phyloP scores from a whole-genome alignment of 2,113 vertebrate genomes.

The Bostrychus sinensis region DNA sequence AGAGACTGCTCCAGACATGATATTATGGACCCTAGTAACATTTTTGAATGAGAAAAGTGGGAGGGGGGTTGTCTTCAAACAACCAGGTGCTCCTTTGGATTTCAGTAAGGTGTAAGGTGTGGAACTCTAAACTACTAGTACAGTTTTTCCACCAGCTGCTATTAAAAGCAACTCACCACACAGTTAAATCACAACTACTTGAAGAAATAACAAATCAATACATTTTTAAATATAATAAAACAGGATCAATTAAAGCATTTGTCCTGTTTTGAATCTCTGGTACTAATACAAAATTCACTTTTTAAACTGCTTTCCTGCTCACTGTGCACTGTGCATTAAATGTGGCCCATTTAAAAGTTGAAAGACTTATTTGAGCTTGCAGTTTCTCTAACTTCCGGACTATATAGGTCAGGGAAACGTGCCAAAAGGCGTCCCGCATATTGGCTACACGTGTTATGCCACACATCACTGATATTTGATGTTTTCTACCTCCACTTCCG shows the following conservation, averaged over 20 bases:
- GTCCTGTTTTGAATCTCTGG: neutral
- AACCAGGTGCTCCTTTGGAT: too few relatives aligned
- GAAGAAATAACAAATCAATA: neutral
- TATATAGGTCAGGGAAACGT: slow-evolving; percentile 69
- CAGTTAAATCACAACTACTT: too few relatives aligned
- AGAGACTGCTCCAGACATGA: too few relatives aligned
- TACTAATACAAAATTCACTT: neutral
- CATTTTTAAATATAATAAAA: neutral
- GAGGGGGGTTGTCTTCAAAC: too few relatives aligned
- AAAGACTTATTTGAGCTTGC: slow-evolving; percentile 64
- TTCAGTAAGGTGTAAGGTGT: too few relatives aligned
- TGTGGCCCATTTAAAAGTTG: slow-evolving; percentile 71
- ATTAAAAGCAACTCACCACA: too few relatives aligned
- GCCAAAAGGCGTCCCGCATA: slow-evolving; percentile 69
- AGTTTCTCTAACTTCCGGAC: slow-evolving; percentile 67
- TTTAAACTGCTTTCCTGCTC: slow-evolving; percentile 14
- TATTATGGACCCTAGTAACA: too few relatives aligned
- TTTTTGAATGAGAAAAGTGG: too few relatives aligned
- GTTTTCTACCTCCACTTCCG: slow-evolving; percentile 63
- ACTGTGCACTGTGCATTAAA: slow-evolving; percentile 54
- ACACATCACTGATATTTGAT: slow-evolving; percentile 70
- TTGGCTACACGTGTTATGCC: slow-evolving; percentile 70
- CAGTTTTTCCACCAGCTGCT: too few relatives aligned
- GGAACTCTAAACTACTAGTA: too few relatives aligned
- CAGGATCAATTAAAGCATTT: neutral